Evolutionary conservation across 2,888 invertebrate species (phyloP).

Genomic region (Euphydryas editha): DNA sequence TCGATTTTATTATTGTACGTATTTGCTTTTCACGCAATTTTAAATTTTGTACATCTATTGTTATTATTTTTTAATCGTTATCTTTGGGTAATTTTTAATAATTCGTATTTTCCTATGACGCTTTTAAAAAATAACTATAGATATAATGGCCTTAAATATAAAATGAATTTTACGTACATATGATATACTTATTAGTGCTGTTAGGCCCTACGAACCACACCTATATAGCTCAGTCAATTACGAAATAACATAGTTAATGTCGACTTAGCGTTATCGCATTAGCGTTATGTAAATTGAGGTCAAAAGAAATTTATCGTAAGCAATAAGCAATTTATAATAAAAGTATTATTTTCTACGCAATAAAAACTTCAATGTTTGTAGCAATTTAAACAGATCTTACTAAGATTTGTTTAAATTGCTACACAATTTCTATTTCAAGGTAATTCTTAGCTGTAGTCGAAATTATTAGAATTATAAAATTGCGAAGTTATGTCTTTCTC

Average conservation of each 20-base stretch:
- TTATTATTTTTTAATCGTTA: background rate
- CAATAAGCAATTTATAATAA: background rate
- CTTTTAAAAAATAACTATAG: no score
- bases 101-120: no score
- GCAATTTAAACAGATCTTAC: background rate
- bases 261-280: background rate
- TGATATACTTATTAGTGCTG: background rate
- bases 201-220: background rate
- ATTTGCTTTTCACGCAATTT: no score
- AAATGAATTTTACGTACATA: background rate
- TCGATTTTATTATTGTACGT: no score
- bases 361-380: background rate
- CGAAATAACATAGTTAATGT: constrained; percentile 8
- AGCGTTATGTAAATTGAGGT: constrained; percentile 4
- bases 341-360: background rate
- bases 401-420: background rate
- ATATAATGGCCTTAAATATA: no score
- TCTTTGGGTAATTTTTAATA: no score
- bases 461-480: background rate
- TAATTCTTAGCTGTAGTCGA: background rate
- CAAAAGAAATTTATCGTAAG: background rate
- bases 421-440: background rate
- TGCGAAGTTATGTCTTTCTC: background rate
- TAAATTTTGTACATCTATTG: no score
- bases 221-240: constrained; percentile 1